Evolutionary conservation across 2,113 vertebrate species (phyloP).

Genomic region (Phaethon lepturus): DNA sequence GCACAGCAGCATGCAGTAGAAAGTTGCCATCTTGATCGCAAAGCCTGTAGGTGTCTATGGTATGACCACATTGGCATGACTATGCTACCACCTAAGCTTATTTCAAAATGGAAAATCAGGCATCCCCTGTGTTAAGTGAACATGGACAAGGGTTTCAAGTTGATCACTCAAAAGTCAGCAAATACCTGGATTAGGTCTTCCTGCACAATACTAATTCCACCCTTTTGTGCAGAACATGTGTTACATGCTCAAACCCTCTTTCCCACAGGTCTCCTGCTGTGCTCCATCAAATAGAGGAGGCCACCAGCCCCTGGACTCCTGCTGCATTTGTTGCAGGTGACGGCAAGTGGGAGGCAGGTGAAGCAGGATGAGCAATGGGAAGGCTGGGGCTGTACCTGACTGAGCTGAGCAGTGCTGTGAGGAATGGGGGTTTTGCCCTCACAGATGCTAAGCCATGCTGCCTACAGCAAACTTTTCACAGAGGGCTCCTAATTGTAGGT

Average conservation of each 20-base stretch:
- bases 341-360: not conserved
- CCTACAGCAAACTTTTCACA: not conserved
- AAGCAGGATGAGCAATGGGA: not conserved
- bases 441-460: rapidly evolving
- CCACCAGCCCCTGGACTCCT: not conserved
- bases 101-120: not conserved
- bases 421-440: not conserved
- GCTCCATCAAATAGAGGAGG: not conserved
- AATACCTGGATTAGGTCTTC: not conserved
- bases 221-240: not conserved
- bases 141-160: not conserved
- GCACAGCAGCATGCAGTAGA: not conserved
- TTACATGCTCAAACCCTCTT: not conserved
- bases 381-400: not conserved
- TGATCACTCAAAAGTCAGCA: not conserved
- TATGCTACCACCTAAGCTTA: not conserved
- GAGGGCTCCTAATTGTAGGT: not conserved
- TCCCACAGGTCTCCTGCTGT: not conserved
- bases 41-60: not conserved
- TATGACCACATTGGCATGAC: not conserved
- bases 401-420: not conserved
- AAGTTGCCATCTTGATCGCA: not conserved
- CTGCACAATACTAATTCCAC: not conserved
- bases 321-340: not conserved
- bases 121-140: not conserved